A percentile compares a stretch with the other conserved stretches of the same genome.
Evolutionary conservation across 1,140 invertebrate species (phyloP).

Genomic region (Drosophila miranda): DNA sequence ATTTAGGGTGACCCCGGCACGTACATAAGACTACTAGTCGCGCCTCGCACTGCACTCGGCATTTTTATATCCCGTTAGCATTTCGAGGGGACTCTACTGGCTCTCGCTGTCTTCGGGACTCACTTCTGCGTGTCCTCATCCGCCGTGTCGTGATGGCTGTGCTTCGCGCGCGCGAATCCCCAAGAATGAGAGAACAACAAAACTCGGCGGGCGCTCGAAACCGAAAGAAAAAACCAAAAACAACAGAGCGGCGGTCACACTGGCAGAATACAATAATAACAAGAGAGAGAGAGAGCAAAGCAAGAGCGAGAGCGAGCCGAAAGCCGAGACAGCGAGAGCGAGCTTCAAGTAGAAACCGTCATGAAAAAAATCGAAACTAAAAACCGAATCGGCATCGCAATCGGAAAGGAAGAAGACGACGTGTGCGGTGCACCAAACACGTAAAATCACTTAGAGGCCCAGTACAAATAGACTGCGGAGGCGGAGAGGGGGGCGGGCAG

Average conservation of each 20-base stretch:
- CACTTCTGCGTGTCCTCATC: conserved; percentile 39
- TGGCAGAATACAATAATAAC: conserved; percentile 57
- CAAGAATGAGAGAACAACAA: conserved; percentile 77
- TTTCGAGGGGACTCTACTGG: conserved; percentile 38
- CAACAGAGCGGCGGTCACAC: conserved; percentile 62
- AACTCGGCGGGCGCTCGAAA: conserved; percentile 51
- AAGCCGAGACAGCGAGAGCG: too few relatives aligned
- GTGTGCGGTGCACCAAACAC: conserved; percentile 79
- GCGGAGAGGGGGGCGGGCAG: too few relatives aligned
- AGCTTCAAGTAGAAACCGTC: too few relatives aligned
- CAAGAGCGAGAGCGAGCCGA: conserved; percentile 22
- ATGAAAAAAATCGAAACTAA: conserved; percentile 16
- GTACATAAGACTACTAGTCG: conserved; percentile 82
- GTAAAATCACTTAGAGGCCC: conserved; percentile 79
- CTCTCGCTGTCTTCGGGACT: conserved; percentile 48
- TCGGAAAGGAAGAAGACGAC: conserved; percentile 32
- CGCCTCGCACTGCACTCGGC: conserved; percentile 78
- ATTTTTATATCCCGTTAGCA: conserved; percentile 81
- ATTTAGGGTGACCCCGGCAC: conserved; percentile 81
- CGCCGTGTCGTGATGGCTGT: conserved; percentile 30
- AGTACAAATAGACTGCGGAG: conserved; percentile 21
- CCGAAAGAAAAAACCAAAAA: conserved; percentile 53
- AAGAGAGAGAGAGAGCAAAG: conserved; percentile 27
- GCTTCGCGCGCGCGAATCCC: conserved; percentile 67
- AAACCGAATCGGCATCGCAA: conserved; percentile 1